Percentiles rank a stretch among this genome's conserved stretches.
These are phyloP conservation scores for Conomelus anceps DNA, from an alignment of 2,888 invertebrate species.

Conservation along the genomic window DNA sequence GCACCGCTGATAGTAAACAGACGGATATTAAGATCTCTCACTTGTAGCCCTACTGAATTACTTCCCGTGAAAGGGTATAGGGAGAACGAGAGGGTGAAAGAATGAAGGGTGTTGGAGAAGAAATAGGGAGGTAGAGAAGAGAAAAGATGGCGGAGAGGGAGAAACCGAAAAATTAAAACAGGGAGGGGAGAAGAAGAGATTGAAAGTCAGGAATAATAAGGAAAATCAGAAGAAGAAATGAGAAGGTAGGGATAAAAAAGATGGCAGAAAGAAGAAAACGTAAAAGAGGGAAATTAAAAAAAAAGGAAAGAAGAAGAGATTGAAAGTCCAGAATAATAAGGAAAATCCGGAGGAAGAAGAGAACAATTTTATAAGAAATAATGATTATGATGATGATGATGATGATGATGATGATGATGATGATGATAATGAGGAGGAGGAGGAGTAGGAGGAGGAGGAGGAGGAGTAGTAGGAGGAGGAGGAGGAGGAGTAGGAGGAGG, in stretches of 20 bases:
- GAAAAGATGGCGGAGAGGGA: not conserved
- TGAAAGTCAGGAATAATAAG: not conserved
- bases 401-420: no score
- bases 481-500: not conserved
- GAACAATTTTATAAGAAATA: no score
- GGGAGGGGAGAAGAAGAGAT: not conserved
- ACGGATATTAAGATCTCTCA: not conserved
- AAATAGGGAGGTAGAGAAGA: not conserved
- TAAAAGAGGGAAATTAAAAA: not conserved
- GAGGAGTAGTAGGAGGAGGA: not conserved
- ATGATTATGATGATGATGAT: no score
- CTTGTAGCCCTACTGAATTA: not conserved
- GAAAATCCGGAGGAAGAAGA: not conserved
- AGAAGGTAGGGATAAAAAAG: not conserved
- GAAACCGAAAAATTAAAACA: not conserved
- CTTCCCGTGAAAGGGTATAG: not conserved
- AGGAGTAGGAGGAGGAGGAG: not conserved
- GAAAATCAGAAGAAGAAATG: not conserved
- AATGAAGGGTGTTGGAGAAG: no score
- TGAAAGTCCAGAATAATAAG: no score
- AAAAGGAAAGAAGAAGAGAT: not conserved
- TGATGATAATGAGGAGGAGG: not conserved
- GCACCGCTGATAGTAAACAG: not conserved
- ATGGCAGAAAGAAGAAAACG: not conserved
- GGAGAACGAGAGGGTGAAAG: not conserved